These are phyloP conservation scores for Drosophila azteca DNA, from an alignment of 1,140 invertebrate species.

Conservation along the genomic window DNA sequence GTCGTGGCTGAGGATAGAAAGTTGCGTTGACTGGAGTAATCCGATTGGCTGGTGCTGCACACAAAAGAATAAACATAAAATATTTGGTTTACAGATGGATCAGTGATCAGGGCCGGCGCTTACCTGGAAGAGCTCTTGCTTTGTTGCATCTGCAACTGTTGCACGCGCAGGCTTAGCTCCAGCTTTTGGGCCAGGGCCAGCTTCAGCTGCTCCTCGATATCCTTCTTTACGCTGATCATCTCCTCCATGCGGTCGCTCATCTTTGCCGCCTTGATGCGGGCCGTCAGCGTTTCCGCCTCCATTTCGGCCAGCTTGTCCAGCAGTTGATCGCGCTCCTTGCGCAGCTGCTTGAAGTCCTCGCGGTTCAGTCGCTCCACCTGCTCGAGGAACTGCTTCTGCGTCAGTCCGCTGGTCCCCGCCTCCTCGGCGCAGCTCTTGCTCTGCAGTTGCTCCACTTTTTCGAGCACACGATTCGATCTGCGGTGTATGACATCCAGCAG, in stretches of 20 bases:
- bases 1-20: slow-evolving; percentile 80
- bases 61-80: not conserved
- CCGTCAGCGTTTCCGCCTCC: slow-evolving; percentile 88
- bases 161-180: slow-evolving; percentile 81
- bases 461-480: slow-evolving; percentile 89
- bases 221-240: slow-evolving; percentile 86
- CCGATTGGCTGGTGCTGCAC: slow-evolving; percentile 72
- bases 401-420: slow-evolving; percentile 54
- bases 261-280: slow-evolving; percentile 86
- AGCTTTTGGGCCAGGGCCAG: slow-evolving; percentile 85
- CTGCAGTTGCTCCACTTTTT: slow-evolving; percentile 88
- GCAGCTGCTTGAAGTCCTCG: slow-evolving; percentile 85
- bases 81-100: not conserved
- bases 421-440: slow-evolving; percentile 31
- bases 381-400: slow-evolving; percentile 75
- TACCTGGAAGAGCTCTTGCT: slow-evolving; percentile 79
- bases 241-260: slow-evolving; percentile 86
- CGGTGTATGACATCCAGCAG: slow-evolving; percentile 93
- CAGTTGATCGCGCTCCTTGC: slow-evolving; percentile 89
- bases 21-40: slow-evolving; percentile 81
- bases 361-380: slow-evolving; percentile 80
- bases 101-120: not conserved
- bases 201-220: slow-evolving; percentile 87
- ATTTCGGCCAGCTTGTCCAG: slow-evolving; percentile 89
- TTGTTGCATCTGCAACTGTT: slow-evolving; percentile 67